phyloP scores from a whole-genome alignment of 2,797 vertebrate species.

The Spinus pinus region DNA sequence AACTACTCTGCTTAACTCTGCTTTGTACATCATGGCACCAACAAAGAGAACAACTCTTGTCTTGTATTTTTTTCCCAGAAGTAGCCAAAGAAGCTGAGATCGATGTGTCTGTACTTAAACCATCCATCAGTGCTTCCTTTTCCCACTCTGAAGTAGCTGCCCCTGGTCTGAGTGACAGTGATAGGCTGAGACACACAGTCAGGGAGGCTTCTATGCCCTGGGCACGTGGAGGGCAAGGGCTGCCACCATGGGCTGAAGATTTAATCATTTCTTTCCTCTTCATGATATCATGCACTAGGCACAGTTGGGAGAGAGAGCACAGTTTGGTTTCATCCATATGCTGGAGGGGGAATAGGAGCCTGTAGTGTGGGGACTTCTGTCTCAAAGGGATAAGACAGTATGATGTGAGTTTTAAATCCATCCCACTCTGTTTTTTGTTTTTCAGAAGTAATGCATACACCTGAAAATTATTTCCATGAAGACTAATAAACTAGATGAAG shows the following conservation, averaged over 20 bases:
- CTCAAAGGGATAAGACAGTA: background rate
- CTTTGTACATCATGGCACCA: background rate
- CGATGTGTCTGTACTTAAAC: background rate
- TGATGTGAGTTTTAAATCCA: background rate
- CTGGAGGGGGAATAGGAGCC: background rate
- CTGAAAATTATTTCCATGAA: background rate
- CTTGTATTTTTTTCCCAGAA: background rate
- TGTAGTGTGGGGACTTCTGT: background rate
- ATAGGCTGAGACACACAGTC: background rate
- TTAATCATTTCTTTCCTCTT: background rate
- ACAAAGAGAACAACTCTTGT: rapidly evolving
- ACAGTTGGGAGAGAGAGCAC: background rate
- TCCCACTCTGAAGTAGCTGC: background rate
- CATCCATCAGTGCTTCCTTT: background rate
- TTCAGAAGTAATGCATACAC: background rate
- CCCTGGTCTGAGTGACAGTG: background rate
- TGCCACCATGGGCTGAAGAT: background rate
- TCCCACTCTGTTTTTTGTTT: rapidly evolving
- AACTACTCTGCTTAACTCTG: background rate
- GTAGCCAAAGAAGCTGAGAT: background rate
- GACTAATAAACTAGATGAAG: background rate
- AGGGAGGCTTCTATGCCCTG: background rate
- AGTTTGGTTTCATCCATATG: background rate
- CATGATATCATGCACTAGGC: rapidly evolving
- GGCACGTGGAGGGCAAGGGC: rapidly evolving